Base-by-base conservation (phyloP, 2,888 invertebrate species). In the Eristalis arbustorum region DNA sequence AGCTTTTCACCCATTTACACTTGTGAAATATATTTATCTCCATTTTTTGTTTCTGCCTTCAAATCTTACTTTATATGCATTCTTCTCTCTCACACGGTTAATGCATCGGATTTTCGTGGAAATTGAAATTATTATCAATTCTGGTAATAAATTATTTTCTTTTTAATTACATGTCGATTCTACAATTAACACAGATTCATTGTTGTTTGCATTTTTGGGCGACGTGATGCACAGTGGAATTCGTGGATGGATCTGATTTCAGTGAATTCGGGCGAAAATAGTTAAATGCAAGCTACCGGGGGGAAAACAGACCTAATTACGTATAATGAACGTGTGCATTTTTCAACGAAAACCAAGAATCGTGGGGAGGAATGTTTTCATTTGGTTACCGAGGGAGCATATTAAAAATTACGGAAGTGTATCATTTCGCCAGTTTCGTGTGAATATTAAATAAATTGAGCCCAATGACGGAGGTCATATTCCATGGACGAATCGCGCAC, bases 1-100 rank as follows among this genome's bases (percentile, higher is more conserved):
- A 62, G 57, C 10, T 73, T 64, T 77, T 71, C 72, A 75, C 78
- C 59, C 68, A 69, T 76, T 80, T 80, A 84, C 72, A 72, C 71
- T 71, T 72, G 56, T 49, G 68, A 57, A 42, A 22, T 18, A 49
- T 49, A 18, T 18, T 18, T 49, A 18, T 3, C 8, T 2, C 8
- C 6, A 64, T 73, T 14, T 68, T 1, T 34, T 56, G 25, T 18
- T 62, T 18, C n/a, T n/a, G n/a, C 63, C 42, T 37, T 37, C 13
- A 37, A 37, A 13, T 37, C 62, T 42, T 59, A 0, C 42, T 75
- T 42, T 22, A 23, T 61, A 22, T 61, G 42, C 18, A 56, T 56
- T 62, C 63, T 6, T 31, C 37, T 59, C 28, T 49, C 18, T 73
- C 68, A 73, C 68, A 74, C 67, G 62, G 67, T 49, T 31, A 67